These are phyloP conservation scores for Neodiprion fabricii DNA, from an alignment of 1,140 invertebrate species.

Conservation along the genomic window DNA sequence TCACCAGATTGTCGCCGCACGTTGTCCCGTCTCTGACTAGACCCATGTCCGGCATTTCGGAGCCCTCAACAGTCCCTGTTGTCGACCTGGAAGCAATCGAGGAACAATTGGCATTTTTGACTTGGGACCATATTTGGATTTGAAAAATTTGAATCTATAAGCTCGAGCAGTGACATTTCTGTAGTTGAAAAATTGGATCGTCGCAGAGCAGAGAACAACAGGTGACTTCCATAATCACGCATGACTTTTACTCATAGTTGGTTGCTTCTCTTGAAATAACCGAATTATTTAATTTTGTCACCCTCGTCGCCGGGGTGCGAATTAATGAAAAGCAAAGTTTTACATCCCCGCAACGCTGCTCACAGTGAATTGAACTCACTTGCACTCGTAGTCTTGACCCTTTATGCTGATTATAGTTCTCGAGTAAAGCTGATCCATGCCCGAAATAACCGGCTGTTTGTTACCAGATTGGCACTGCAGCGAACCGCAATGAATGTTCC, in stretches of 20 bases:
- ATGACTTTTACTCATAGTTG: too few relatives aligned
- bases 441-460: conserved; percentile 76
- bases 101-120: not conserved
- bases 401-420: conserved; percentile 87
- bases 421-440: conserved; percentile 81
- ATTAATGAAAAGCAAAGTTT: too few relatives aligned
- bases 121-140: too few relatives aligned
- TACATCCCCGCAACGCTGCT: not conserved
- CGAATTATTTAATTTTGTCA: too few relatives aligned
- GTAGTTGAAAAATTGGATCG: too few relatives aligned
- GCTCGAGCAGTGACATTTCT: too few relatives aligned
- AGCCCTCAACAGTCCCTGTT: conserved; percentile 69
- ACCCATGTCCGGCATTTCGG: conserved; percentile 74
- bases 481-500: conserved; percentile 88
- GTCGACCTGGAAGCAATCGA: conserved; percentile 66
- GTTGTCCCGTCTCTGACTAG: conserved; percentile 88
- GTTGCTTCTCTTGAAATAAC: too few relatives aligned
- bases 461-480: conserved; percentile 89
- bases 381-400: conserved; percentile 88
- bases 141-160: too few relatives aligned
- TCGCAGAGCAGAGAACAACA: too few relatives aligned
- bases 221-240: too few relatives aligned
- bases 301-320: too few relatives aligned
- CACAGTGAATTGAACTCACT: conserved; percentile 68
- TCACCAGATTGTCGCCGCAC: conserved; percentile 86